Conservation (phyloP, 1,140 invertebrate genomes). For the Trichogramma pretiosum region DNA sequence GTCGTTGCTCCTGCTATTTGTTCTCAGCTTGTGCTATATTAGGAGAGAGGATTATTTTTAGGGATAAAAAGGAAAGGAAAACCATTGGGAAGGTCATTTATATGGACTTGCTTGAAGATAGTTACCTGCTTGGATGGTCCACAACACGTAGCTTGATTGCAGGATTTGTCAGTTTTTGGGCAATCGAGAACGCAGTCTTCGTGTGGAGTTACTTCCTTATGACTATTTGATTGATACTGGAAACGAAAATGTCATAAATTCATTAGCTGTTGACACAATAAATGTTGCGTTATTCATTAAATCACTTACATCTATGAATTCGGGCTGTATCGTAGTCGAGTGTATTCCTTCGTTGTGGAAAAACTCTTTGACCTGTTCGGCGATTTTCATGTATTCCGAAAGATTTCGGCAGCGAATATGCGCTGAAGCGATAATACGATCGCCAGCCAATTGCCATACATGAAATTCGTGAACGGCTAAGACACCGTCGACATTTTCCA, state of each 20-base stretch:
- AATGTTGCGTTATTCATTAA: too few species aligned
- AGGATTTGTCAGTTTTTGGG: slow-evolving; percentile 73
- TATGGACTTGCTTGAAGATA: too few species aligned
- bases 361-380: slow-evolving; percentile 90
- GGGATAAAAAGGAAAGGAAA: too few species aligned
- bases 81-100: not conserved
- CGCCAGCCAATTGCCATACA: slow-evolving; percentile 87
- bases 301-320: slow-evolving; percentile 59
- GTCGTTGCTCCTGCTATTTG: slow-evolving; percentile 18
- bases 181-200: slow-evolving; percentile 77
- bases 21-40: slow-evolving; percentile 28
- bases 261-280: slow-evolving; percentile 1
- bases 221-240: slow-evolving; percentile 47
- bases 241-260: not conserved
- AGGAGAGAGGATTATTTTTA: slow-evolving; percentile 15
- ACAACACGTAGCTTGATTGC: slow-evolving; percentile 77
- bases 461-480: slow-evolving; percentile 90
- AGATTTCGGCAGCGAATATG: slow-evolving; percentile 84
- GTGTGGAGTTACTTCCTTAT: slow-evolving; percentile 42
- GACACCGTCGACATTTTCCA: slow-evolving; percentile 81
- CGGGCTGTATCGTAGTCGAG: slow-evolving; percentile 88
- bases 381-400: slow-evolving; percentile 84
- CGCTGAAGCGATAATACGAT: slow-evolving; percentile 86
- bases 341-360: slow-evolving; percentile 89
- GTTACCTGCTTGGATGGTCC: slow-evolving; percentile 58